Conservation (phyloP, 2,888 invertebrate species). For the Agonum fuliginosum region DNA sequence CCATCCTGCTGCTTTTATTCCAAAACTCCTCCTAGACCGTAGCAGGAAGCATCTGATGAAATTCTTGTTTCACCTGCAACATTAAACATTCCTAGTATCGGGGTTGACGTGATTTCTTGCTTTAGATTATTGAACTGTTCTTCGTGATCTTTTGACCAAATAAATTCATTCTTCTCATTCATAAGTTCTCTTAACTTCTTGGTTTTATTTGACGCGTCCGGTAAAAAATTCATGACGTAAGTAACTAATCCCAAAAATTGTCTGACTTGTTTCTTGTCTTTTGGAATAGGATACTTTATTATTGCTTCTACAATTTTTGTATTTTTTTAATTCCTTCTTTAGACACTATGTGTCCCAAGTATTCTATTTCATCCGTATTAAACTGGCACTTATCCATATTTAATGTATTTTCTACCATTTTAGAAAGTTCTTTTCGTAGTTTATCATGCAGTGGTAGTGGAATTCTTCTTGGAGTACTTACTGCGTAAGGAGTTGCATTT, state of each 20-base stretch:
- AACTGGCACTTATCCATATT: not conserved
- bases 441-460: too few species aligned
- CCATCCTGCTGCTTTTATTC: not conserved
- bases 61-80: not conserved
- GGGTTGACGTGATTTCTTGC: too few species aligned
- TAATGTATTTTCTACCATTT: too few species aligned
- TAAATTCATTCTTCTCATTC: not conserved
- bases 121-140: not conserved
- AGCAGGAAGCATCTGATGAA: not conserved
- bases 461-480: too few species aligned
- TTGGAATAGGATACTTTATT: not conserved
- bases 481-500: too few species aligned
- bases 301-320: not conserved
- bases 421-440: too few species aligned
- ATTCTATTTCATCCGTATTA: not conserved
- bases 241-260: not conserved
- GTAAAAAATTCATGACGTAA: not conserved
- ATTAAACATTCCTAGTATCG: not conserved
- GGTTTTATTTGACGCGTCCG: not conserved
- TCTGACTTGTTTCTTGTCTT: not conserved
- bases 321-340: not conserved
- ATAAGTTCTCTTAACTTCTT: not conserved
- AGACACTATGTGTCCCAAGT: not conserved
- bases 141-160: not conserved
- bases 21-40: not conserved